Evolutionary conservation across 2,797 vertebrate genomes (phyloP).

Genomic region (Ceryle rudis): DNA sequence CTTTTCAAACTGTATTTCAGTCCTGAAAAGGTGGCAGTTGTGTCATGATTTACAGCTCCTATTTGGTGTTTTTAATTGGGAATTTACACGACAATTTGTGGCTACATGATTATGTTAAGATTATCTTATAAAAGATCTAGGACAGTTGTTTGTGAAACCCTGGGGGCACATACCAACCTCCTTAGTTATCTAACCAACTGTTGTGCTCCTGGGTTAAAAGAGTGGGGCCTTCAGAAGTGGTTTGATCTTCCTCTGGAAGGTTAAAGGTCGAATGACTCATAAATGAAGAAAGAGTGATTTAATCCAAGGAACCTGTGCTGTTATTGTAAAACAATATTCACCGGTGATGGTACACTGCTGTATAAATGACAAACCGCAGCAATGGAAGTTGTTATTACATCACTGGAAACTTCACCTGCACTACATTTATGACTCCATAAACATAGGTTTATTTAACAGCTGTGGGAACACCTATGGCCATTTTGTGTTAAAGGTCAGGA

Average conservation of each 20-base stretch:
- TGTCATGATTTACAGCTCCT: slow-evolving; percentile 65
- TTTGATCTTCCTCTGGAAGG: slow-evolving; percentile 87
- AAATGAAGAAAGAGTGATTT: slow-evolving; percentile 86
- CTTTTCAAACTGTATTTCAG: slow-evolving; percentile 7
- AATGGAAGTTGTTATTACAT: slow-evolving; percentile 81
- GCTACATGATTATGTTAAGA: slow-evolving; percentile 80
- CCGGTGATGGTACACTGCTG: slow-evolving; percentile 79
- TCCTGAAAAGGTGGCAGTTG: slow-evolving; percentile 42
- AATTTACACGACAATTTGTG: slow-evolving; percentile 79
- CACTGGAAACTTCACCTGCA: slow-evolving; percentile 74
- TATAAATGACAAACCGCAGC: slow-evolving; percentile 83
- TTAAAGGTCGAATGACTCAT: slow-evolving; percentile 84
- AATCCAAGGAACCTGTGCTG: slow-evolving; percentile 84
- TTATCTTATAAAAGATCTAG: slow-evolving; percentile 74
- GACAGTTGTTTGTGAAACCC: slow-evolving; percentile 75
- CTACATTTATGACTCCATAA: slow-evolving; percentile 78
- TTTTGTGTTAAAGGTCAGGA: slow-evolving; percentile 63
- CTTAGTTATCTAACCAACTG: slow-evolving; percentile 80
- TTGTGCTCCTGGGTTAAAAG: slow-evolving; percentile 78
- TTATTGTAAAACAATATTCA: slow-evolving; percentile 85
- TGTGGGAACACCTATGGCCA: slow-evolving; percentile 74
- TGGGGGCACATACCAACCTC: slow-evolving; percentile 79
- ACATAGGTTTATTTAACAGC: slow-evolving; percentile 77
- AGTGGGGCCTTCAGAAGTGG: slow-evolving; percentile 83
- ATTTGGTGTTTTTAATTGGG: slow-evolving; percentile 74